Base-by-base conservation (phyloP, 2,797 vertebrate genomes). In the Urocyon cinereoargenteus region DNA sequence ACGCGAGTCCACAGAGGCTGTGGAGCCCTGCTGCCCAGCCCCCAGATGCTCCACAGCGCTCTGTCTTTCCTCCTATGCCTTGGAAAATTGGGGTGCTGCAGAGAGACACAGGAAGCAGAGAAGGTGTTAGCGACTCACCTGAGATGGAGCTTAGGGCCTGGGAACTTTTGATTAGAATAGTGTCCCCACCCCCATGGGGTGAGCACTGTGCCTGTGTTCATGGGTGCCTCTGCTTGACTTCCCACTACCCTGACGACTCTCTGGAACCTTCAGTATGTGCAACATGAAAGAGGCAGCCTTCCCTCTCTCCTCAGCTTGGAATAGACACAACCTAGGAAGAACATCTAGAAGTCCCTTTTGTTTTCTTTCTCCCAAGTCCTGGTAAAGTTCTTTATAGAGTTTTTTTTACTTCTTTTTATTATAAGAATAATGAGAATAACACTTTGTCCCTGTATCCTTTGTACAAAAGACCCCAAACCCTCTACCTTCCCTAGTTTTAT, bases 1-100 rank as follows among this genome's bases (percentile, higher is more conserved):
- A 8, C 36, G 2, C 28, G 19, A 62, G 45, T 40, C 3, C 49
- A 28, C 21, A 0, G 0, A 0, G 2, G 49, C 19, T 22, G 55
- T n/a, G 13, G 31, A 21, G 13, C 22, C 61, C 45, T 16, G 31
- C 68, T 28, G 3, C 5, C 12, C 68, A 16, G 6, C 72, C 77
- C 31, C 26, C 51, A 2, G 0, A 0, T 57, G 26, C 26, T 31
- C 45, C 66, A 26, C 13, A 2, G 31, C 0, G 0, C n/a, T 49
- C 82, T 83, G 40, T 14, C 0, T 45, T 31, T 9, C 55, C 70
- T 34, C 87, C n/a, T 16, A n/a, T 61, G n/a, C 31, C 15, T n/a
- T 4, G n/a, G 73, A 11, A 45, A n/a, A 77, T 2, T 59, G 55
- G 22, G 22, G 26, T 22, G 8, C 85, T 51, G 10, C 40, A 13